Evolutionary conservation across 2,797 vertebrate species (phyloP).

Genomic region (Harpagifer antarcticus): DNA sequence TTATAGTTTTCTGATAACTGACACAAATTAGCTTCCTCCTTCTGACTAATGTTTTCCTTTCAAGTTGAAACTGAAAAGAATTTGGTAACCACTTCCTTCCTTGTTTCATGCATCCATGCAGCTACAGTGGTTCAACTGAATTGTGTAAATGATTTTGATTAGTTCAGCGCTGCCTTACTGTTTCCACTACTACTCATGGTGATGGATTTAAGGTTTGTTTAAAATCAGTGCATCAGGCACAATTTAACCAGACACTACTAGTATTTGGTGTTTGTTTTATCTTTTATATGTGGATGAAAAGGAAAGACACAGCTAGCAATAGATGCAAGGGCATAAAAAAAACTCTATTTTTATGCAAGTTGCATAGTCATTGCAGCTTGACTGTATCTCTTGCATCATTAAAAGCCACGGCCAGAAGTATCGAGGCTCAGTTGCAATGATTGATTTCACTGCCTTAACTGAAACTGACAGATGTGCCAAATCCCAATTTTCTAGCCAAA

Average conservation of each 20-base stretch:
- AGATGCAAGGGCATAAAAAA: slow-evolving; percentile 46
- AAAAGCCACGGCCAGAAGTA: slow-evolving; percentile 54
- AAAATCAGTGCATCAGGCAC: slow-evolving; percentile 21
- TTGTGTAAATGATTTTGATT: slow-evolving; percentile 25
- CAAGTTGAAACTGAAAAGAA: slow-evolving; percentile 35
- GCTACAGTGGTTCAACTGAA: slow-evolving; percentile 48
- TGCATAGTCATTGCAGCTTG: slow-evolving; percentile 68
- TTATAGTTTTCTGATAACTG: slow-evolving; percentile 29
- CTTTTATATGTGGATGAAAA: slow-evolving; percentile 26
- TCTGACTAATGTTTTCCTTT: slow-evolving; percentile 17
- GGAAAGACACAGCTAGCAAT: slow-evolving; percentile 30
- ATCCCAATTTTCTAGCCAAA: slow-evolving; percentile 65
- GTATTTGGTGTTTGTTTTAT: slow-evolving; percentile 52
- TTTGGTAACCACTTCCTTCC: slow-evolving; percentile 82
- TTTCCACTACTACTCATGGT: slow-evolving; percentile 42
- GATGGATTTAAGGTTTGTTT: slow-evolving; percentile 15
- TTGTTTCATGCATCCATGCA: slow-evolving; percentile 29
- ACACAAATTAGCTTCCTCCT: not conserved
- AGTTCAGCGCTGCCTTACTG: slow-evolving; percentile 31
- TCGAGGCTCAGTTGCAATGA: slow-evolving; percentile 56
- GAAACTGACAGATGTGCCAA: slow-evolving; percentile 82
- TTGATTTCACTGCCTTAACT: slow-evolving; percentile 78
- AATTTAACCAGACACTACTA: slow-evolving; percentile 73
- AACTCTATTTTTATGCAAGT: slow-evolving; percentile 55
- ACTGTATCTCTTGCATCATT: slow-evolving; percentile 75